Percentiles rank a stretch among this genome's conserved stretches.
phyloP scores from a whole-genome alignment of 2,797 vertebrate species.

The Ctenopoma kingsleyae region DNA sequence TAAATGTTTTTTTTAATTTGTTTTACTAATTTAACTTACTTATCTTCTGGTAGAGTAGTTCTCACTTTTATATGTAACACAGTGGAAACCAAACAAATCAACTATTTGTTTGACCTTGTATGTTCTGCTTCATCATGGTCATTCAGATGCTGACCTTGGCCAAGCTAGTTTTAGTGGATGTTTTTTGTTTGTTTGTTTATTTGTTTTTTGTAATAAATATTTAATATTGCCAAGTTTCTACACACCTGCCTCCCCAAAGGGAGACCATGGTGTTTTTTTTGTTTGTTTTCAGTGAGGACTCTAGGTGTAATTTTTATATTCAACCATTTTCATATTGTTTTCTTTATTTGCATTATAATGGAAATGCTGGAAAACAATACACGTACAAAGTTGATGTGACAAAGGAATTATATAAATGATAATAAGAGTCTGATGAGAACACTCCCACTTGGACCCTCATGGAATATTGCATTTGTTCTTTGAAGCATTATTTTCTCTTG shows the following conservation, averaged over 20 bases:
- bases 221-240: conserved; percentile 17
- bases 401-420: conserved; percentile 3
- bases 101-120: neutral
- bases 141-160: neutral
- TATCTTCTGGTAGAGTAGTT: neutral
- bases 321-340: neutral
- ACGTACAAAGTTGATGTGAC: conserved; percentile 9
- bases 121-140: neutral
- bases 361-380: conserved; percentile 6
- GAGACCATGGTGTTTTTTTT: neutral
- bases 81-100: neutral
- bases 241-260: conserved; percentile 16
- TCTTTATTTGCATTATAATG: conserved; percentile 22
- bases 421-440: conserved; percentile 1
- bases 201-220: conserved; percentile 25
- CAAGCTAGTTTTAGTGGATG: neutral
- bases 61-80: neutral
- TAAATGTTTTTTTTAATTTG: neutral
- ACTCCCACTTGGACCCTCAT: conserved; percentile 7
- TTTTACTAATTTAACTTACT: neutral
- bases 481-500: conserved; percentile 10
- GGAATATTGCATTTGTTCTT: conserved; percentile 8
- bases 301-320: conserved; percentile 6
- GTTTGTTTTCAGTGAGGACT: conserved; percentile 9
- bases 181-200: neutral